Evolutionary conservation across 2,888 invertebrate genomes (phyloP).

Genomic region (Rotaria macrura): DNA sequence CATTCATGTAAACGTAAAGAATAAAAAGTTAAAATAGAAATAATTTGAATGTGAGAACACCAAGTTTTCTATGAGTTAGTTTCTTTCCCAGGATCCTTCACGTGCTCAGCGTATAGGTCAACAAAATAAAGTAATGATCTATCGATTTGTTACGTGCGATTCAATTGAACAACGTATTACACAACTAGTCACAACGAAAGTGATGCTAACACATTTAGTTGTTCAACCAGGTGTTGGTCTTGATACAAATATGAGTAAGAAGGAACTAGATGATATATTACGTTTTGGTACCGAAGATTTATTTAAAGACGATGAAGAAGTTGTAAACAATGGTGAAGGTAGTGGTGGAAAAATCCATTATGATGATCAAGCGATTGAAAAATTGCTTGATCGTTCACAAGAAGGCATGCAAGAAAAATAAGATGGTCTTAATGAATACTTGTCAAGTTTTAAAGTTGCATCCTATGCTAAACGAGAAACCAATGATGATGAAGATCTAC

Average conservation of each 20-base stretch:
- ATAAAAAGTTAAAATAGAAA: no score
- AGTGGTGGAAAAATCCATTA: slow-evolving; percentile 62
- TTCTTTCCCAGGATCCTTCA: slow-evolving; percentile 65
- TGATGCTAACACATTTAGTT: slow-evolving; percentile 97
- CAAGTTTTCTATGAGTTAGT: neutral
- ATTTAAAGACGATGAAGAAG: slow-evolving; percentile 83
- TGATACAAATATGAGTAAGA: slow-evolving; percentile 80
- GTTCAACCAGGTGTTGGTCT: slow-evolving; percentile 85
- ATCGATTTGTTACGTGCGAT: slow-evolving; percentile 93
- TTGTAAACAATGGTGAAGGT: slow-evolving; percentile 37
- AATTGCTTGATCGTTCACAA: slow-evolving; percentile 81
- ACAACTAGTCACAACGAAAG: slow-evolving; percentile 93
- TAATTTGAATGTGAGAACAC: no score
- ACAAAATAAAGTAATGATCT: slow-evolving; percentile 97
- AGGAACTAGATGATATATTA: slow-evolving; percentile 94
- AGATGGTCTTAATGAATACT: slow-evolving; percentile 96
- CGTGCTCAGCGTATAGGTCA: slow-evolving; percentile 98
- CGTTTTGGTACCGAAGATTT: slow-evolving; percentile 96
- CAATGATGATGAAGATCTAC: slow-evolving; percentile 30
- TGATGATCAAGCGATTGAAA: slow-evolving; percentile 83
- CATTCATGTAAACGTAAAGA: no score
- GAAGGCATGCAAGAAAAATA: slow-evolving; percentile 92
- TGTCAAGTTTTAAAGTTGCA: slow-evolving; percentile 94
- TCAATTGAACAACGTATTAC: slow-evolving; percentile 97
- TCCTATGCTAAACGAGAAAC: slow-evolving; percentile 66